Evolutionary conservation across 1,140 invertebrate species (phyloP).

Genomic region (Hylaeus anthracinus): DNA sequence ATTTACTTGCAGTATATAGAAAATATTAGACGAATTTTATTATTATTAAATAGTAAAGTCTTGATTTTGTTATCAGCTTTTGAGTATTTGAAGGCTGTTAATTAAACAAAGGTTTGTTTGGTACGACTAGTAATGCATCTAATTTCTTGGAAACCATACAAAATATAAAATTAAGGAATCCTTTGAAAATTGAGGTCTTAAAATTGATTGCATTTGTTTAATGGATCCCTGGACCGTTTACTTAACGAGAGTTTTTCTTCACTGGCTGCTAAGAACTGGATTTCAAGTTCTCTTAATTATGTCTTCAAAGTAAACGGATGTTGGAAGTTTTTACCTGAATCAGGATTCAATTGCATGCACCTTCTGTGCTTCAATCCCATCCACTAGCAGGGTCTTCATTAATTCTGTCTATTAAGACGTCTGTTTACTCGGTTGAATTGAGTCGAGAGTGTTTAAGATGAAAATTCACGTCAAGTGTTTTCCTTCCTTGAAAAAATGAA

Average conservation of each 20-base stretch:
- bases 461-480: not conserved
- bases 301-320: not conserved
- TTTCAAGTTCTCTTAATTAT: not conserved
- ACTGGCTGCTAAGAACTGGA: not conserved
- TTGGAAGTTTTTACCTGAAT: not conserved
- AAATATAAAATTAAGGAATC: too few relatives aligned
- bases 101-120: too few relatives aligned
- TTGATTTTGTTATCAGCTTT: too few relatives aligned
- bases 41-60: too few relatives aligned
- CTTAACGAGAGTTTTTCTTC: not conserved
- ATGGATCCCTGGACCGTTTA: not conserved
- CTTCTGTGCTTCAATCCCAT: not conserved
- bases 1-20: not conserved
- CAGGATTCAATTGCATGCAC: not conserved
- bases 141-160: too few relatives aligned
- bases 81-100: too few relatives aligned
- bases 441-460: not conserved
- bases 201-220: slow-evolving; percentile 16
- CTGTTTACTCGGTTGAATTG: not conserved
- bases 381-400: not conserved
- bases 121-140: too few relatives aligned
- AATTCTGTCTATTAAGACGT: not conserved
- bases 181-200: not conserved
- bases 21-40: not conserved
- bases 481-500: not conserved